Percentiles rank a stretch among this genome's conserved stretches.
These are phyloP conservation scores for Netelia melanura DNA, from an alignment of 2,888 invertebrate species.

Conservation along the genomic window DNA sequence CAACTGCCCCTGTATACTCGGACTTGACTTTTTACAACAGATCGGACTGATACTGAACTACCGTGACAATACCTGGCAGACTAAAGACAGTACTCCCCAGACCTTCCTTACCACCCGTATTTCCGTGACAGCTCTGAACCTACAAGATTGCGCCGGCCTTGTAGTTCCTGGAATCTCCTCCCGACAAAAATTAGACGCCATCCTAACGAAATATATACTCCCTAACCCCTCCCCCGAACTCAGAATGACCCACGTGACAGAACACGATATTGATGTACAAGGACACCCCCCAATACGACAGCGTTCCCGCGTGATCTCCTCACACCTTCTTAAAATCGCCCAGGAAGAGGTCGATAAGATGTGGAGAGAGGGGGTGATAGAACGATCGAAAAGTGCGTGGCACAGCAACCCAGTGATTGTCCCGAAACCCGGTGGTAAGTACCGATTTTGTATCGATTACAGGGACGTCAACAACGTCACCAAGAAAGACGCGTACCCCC, in stretches of 20 bases:
- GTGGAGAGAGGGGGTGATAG: conserved; percentile 8
- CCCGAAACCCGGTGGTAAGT: too few relatives aligned
- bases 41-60: not conserved
- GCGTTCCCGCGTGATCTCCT: too few relatives aligned
- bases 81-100: not conserved
- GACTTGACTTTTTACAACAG: too few relatives aligned
- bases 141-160: not conserved
- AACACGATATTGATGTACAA: not conserved
- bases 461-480: too few relatives aligned
- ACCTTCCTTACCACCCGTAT: not conserved
- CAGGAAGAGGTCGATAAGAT: conserved; percentile 4
- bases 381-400: not conserved
- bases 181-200: too few relatives aligned
- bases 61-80: too few relatives aligned
- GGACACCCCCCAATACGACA: not conserved
- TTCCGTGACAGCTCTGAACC: too few relatives aligned
- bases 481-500: not conserved
- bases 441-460: too few relatives aligned
- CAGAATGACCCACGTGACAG: not conserved
- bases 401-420: not conserved
- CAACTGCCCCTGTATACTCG: too few relatives aligned
- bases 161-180: not conserved
- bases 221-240: not conserved
- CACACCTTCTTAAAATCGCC: not conserved
- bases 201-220: too few relatives aligned